Conservation (phyloP, 2,113 vertebrate genomes). For the Arizona elegans region DNA sequence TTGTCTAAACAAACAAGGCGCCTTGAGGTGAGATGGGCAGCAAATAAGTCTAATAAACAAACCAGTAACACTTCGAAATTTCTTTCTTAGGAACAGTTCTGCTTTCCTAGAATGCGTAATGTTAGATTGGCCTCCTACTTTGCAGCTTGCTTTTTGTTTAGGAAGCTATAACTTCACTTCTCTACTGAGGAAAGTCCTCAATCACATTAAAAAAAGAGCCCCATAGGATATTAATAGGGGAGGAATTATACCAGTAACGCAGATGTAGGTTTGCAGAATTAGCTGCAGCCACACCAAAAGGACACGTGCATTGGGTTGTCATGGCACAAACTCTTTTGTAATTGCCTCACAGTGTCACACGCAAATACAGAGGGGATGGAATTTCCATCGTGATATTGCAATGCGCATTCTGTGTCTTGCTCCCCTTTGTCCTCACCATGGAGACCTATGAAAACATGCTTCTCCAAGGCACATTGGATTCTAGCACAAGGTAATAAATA, state of each 20-base stretch:
- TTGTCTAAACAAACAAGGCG: background rate
- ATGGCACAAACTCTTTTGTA: background rate
- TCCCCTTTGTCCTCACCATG: background rate
- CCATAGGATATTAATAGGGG: background rate
- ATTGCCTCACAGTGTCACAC: background rate
- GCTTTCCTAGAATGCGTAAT: background rate
- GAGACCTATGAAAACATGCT: background rate
- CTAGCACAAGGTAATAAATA: background rate
- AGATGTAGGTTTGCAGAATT: background rate
- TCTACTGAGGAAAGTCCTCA: background rate
- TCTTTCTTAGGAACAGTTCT: background rate
- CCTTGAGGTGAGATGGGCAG: background rate
- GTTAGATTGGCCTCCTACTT: background rate
- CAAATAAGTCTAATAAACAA: background rate
- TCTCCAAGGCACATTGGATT: background rate
- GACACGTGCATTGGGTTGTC: background rate
- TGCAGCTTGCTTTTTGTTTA: background rate
- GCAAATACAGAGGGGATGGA: background rate
- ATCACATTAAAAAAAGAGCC: background rate
- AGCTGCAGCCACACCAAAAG: background rate
- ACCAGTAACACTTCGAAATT: background rate
- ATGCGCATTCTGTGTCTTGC: background rate
- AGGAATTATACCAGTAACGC: background rate
- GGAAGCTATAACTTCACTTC: background rate
- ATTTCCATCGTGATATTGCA: background rate